Percentiles rank a stretch among this genome's conserved stretches.
Conservation (phyloP, 2,797 vertebrate genomes). For the Rhodeus uyekii region DNA sequence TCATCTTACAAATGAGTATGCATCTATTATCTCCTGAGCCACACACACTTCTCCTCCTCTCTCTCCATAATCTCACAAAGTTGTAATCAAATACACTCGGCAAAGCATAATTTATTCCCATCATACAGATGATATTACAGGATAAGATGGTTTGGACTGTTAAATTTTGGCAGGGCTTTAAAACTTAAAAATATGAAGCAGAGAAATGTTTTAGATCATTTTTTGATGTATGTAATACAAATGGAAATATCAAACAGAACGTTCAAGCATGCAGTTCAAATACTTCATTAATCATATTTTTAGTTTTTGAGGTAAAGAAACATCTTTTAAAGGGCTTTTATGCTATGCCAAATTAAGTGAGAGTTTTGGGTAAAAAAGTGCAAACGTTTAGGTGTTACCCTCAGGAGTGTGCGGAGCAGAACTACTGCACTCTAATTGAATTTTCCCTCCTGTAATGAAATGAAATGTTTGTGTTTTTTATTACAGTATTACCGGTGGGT, state of each 20-base stretch:
- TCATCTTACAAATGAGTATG: slow-evolving; percentile 18
- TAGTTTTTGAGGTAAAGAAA: not conserved
- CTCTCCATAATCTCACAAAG: not conserved
- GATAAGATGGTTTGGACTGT: slow-evolving; percentile 4
- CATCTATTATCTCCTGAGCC: slow-evolving; percentile 15
- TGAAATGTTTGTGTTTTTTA: slow-evolving; percentile 35
- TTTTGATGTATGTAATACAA: not conserved
- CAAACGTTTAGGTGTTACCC: slow-evolving; percentile 19
- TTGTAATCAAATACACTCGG: slow-evolving; percentile 14
- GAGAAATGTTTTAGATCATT: not conserved
- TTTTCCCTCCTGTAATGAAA: slow-evolving; percentile 35
- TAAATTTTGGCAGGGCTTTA: slow-evolving; percentile 10
- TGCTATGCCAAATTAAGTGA: not conserved
- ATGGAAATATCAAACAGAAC: not conserved
- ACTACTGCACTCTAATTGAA: slow-evolving; percentile 33
- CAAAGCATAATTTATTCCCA: slow-evolving; percentile 8
- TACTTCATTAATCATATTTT: not conserved
- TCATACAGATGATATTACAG: slow-evolving; percentile 20
- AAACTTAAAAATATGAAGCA: not conserved
- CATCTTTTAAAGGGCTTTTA: not conserved
- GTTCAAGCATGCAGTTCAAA: not conserved
- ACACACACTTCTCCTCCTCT: not conserved
- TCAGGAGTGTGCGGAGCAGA: slow-evolving; percentile 9
- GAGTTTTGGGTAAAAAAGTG: not conserved
- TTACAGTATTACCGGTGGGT: slow-evolving; percentile 26